Evolutionary conservation across 2,797 vertebrate species (phyloP).

Genomic region (Pachyuromys duprasi): DNA sequence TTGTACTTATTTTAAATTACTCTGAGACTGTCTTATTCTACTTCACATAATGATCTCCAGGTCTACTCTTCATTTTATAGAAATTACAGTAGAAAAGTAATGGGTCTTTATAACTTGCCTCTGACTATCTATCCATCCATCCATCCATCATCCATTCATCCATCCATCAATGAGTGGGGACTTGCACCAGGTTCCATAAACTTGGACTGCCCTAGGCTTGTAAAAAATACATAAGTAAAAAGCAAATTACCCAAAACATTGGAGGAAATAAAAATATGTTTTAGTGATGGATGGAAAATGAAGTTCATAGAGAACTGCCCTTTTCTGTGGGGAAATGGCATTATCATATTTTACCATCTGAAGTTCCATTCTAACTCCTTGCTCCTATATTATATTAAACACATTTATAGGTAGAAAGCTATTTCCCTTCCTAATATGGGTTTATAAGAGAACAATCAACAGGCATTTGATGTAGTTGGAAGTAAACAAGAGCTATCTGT

Average conservation of each 20-base stretch:
- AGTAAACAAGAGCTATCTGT: conserved; percentile 72
- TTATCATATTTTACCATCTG: conserved; percentile 47
- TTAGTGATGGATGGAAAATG: neutral
- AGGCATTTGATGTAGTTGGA: conserved; percentile 65
- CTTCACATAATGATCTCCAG: neutral
- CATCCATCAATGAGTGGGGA: neutral
- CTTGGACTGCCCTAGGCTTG: neutral
- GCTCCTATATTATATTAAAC: neutral
- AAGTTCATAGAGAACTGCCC: neutral
- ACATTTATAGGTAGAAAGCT: conserved; percentile 64
- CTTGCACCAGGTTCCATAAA: neutral
- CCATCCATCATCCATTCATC: neutral
- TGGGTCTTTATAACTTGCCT: neutral
- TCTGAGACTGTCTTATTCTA: neutral
- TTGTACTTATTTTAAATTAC: too few species aligned
- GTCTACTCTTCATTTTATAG: neutral
- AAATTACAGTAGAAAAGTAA: neutral
- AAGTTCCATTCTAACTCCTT: neutral
- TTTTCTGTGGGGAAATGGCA: neutral
- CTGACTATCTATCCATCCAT: too few species aligned
- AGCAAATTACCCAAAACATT: neutral
- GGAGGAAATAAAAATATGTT: neutral
- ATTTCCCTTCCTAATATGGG: conserved; percentile 59
- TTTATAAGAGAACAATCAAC: conserved; percentile 69
- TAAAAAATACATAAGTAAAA: neutral